Conservation (phyloP, 2,888 invertebrate species). For the Lapara coniferarum region DNA sequence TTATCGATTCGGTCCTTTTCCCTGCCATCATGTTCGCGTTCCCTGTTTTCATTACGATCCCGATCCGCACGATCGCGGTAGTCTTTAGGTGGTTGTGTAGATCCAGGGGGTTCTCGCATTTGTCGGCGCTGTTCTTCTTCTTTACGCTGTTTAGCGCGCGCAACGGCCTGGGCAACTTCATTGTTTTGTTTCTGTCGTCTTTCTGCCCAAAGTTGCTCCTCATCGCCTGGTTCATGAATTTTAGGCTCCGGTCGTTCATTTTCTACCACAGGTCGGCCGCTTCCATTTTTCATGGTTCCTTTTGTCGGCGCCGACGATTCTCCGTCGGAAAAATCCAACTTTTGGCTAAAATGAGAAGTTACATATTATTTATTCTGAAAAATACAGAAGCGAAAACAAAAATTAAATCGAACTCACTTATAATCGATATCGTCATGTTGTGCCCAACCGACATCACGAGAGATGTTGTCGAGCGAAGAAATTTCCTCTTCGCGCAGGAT, state of each 20-base stretch:
- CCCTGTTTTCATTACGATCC: constrained; percentile 63
- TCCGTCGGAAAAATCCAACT: constrained; percentile 96
- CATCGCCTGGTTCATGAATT: constrained; percentile 69
- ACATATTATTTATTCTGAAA: background rate
- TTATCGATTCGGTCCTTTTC: constrained; percentile 57
- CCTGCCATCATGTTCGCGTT: constrained; percentile 56
- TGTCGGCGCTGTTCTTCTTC: constrained; percentile 94
- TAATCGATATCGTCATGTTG: constrained; percentile 97
- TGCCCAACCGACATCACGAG: constrained; percentile 95
- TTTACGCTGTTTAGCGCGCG: constrained; percentile 92
- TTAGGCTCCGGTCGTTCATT: constrained; percentile 69
- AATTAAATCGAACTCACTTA: constrained; percentile 81
- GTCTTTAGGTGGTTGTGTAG: constrained; percentile 49
- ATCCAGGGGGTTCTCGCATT: constrained; percentile 67
- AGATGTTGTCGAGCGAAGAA: constrained; percentile 95
- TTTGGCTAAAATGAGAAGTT: constrained; percentile 85
- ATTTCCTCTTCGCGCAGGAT: constrained; percentile 97
- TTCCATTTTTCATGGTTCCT: constrained; percentile 60
- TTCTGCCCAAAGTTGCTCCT: constrained; percentile 87
- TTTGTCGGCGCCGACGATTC: constrained; percentile 82
- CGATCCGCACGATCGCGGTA: constrained; percentile 54
- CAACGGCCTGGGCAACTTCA: constrained; percentile 90
- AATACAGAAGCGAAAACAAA: background rate
- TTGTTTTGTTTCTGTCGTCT: constrained; percentile 87
- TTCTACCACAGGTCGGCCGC: constrained; percentile 62